A percentile compares a stretch with the other conserved stretches of the same genome.
phyloP scores from a whole-genome alignment of 2,797 vertebrate genomes.

The Odontamblyopus rebecca region DNA sequence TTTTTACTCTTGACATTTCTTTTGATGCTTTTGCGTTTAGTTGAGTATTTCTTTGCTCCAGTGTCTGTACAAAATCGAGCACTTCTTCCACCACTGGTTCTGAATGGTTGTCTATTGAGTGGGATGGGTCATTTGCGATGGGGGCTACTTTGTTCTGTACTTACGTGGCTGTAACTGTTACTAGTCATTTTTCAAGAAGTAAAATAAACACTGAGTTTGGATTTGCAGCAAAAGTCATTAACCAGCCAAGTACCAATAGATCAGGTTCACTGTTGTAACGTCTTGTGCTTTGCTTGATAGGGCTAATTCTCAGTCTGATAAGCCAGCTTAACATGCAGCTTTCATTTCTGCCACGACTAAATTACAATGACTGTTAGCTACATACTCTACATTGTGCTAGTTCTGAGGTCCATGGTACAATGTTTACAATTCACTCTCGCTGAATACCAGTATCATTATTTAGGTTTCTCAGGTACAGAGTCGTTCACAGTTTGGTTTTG shows the following conservation, averaged over 20 bases:
- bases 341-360: constrained; percentile 3
- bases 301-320: constrained; percentile 1
- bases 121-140: background rate
- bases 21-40: too few species aligned
- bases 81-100: too few species aligned
- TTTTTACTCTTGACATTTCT: too few species aligned
- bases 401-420: background rate
- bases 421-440: background rate
- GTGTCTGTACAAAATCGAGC: too few species aligned
- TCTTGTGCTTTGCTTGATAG: background rate
- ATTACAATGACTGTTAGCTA: constrained; percentile 1
- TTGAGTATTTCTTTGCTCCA: too few species aligned
- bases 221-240: background rate
- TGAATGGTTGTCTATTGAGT: too few species aligned
- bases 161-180: background rate
- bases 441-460: background rate
- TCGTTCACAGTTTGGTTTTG: too few species aligned
- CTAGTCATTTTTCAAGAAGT: background rate
- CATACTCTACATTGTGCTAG: background rate
- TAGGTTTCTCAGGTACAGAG: constrained; percentile 4
- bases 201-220: too few species aligned
- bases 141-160: background rate
- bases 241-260: background rate
- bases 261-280: background rate
- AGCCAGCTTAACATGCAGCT: background rate